These are phyloP conservation scores for Bambusicola thoracicus DNA, from an alignment of 2,113 vertebrate species.

Conservation along the genomic window DNA sequence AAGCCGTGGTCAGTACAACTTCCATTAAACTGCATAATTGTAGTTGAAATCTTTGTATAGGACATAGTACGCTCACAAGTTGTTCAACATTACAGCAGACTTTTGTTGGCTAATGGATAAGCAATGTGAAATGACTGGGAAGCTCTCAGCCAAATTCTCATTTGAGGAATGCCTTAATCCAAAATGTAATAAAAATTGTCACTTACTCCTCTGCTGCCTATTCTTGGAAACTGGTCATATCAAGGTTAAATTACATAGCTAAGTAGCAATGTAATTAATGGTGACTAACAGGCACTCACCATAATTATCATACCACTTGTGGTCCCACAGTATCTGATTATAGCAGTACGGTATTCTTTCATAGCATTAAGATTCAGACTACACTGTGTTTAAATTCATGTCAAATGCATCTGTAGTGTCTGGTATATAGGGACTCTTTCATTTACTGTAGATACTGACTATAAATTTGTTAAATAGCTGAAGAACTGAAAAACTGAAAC, in stretches of 20 bases:
- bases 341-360: background rate
- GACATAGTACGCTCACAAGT: background rate
- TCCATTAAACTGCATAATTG: background rate
- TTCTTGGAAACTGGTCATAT: background rate
- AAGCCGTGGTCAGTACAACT: background rate
- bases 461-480: background rate
- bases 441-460: background rate
- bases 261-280: slow-evolving; percentile 9
- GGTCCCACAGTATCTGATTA: background rate
- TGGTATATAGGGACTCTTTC: background rate
- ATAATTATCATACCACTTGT: background rate
- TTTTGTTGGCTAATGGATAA: background rate
- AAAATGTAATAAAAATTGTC: background rate
- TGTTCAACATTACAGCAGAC: background rate
- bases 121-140: background rate
- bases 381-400: background rate
- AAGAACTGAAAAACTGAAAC: background rate
- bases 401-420: background rate
- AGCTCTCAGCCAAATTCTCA: background rate
- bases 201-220: background rate
- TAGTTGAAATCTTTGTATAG: background rate
- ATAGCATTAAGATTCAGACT: background rate
- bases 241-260: background rate
- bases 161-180: background rate
- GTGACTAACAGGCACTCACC: background rate